phyloP scores from a whole-genome alignment of 2,113 vertebrate genomes.

The Boleophthalmus pectinirostris region DNA sequence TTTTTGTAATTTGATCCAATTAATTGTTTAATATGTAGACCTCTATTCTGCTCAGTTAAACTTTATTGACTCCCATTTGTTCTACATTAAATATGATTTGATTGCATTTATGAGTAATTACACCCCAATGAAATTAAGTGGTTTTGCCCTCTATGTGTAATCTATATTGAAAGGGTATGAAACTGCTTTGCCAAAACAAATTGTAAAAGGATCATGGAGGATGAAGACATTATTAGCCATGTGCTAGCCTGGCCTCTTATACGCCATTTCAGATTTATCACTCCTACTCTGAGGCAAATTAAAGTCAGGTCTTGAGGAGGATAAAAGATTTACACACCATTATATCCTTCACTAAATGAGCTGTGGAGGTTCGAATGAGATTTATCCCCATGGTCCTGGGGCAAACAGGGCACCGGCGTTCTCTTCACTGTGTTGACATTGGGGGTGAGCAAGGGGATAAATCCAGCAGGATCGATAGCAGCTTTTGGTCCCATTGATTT shows the following conservation, averaged over 20 bases:
- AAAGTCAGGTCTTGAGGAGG: conserved; percentile 45
- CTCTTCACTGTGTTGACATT: conserved; percentile 69
- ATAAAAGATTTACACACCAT: conserved; percentile 61
- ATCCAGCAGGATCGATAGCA: conserved; percentile 72
- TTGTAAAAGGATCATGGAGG: conserved; percentile 20
- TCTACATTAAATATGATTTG: conserved; percentile 25
- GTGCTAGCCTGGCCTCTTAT: conserved; percentile 15
- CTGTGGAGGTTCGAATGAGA: conserved; percentile 53
- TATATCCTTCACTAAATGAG: conserved; percentile 67
- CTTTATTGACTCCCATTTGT: conserved; percentile 42
- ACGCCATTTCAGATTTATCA: conserved; percentile 45
- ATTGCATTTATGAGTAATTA: conserved; percentile 17
- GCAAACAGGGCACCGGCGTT: conserved; percentile 56
- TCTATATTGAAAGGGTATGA: conserved; percentile 3
- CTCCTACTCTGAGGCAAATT: conserved; percentile 39
- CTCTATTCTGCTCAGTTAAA: conserved; percentile 35
- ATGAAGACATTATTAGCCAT: conserved; percentile 38
- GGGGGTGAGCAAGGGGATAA: conserved; percentile 63
- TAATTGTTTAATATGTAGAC: neutral
- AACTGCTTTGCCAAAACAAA: conserved; percentile 11
- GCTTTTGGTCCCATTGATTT: conserved; percentile 72
- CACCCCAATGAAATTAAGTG: conserved; percentile 28
- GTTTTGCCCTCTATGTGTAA: conserved; percentile 6
- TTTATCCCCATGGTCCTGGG: conserved; percentile 61
- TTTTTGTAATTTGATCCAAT: neutral